These are phyloP conservation scores for Spodoptera frugiperda DNA, from an alignment of 1,140 invertebrate species.

Conservation along the genomic window DNA sequence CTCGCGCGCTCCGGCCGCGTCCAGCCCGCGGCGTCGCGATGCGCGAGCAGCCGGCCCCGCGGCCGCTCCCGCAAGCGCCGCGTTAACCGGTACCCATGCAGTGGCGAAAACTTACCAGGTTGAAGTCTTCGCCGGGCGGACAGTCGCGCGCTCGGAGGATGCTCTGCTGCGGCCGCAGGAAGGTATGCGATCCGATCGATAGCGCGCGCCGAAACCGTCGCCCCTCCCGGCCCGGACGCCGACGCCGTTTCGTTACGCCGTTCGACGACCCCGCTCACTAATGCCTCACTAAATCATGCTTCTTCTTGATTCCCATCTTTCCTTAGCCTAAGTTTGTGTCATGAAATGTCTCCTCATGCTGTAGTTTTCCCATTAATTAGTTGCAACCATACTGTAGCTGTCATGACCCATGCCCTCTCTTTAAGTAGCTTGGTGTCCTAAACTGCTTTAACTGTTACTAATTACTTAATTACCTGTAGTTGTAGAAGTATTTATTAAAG, in stretches of 20 bases:
- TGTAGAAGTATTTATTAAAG: slow-evolving; percentile 4
- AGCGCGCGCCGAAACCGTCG: slow-evolving; percentile 81
- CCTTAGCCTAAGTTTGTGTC: slow-evolving; percentile 18
- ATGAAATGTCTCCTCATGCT: neutral
- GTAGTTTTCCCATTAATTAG: neutral
- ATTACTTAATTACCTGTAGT: slow-evolving; percentile 6
- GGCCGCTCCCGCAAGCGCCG: slow-evolving; percentile 76
- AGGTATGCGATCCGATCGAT: slow-evolving; percentile 87
- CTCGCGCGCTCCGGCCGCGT: slow-evolving; percentile 80
- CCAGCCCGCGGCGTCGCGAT: slow-evolving; percentile 72
- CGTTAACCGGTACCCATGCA: slow-evolving; percentile 87
- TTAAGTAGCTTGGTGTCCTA: slow-evolving; percentile 10
- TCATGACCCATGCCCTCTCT: neutral
- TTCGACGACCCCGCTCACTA: slow-evolving; percentile 81
- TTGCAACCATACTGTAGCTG: neutral
- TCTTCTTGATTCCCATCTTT: slow-evolving; percentile 55
- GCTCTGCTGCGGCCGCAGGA: slow-evolving; percentile 95
- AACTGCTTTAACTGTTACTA: slow-evolving; percentile 9
- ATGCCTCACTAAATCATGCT: slow-evolving; percentile 70
- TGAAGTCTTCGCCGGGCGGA: slow-evolving; percentile 89
- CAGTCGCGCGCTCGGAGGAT: slow-evolving; percentile 92
- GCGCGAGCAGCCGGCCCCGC: slow-evolving; percentile 76
- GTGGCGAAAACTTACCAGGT: slow-evolving; percentile 91
- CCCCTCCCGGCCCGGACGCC: slow-evolving; percentile 82
- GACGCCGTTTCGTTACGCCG: slow-evolving; percentile 70